Base-by-base conservation (phyloP, 1,140 invertebrate genomes). In the Conus ventricosus region DNA sequence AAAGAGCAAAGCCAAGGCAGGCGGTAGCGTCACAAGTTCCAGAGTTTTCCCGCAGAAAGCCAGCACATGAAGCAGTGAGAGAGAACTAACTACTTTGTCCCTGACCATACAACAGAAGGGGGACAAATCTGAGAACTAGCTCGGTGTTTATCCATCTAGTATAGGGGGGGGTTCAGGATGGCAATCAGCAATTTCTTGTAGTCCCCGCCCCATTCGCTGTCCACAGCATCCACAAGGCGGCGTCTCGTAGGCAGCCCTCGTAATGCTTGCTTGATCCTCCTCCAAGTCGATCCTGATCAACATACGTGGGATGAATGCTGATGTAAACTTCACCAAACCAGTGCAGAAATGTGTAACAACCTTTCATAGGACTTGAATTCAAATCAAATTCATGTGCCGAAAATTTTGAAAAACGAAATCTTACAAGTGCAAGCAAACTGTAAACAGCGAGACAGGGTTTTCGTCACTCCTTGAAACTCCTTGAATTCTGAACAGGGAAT, bases 161-260 rank as follows among this genome's bases (percentile, higher is more conserved):
- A 39, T 84, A 84, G 7, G 54, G 82, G 81, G 1, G 82, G 51
- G n/a, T 89, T 88, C 87, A 93, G 57, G 25, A 92, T 85, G 54
- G 91, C 88, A 76, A 92, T 57, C 10, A 94, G 90, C 85, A 94
- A 90, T 53, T 85, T 89, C 76, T 92, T 93, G 88, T 94, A 94
- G 85, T 94, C 94, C 39, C 94, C 94, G 55, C 92, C 86, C 87
- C 93, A 94, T 76, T 94, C 94, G 53, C 89, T 90, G 0, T 88
- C 89, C 17, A 94, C 87, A 17, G 88, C 90, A 13, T 93, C 92
- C 13, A 53, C 76, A 25, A 94, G 87, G 87, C 55, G 90, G 81
- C 60, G 87, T 91, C 57, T 91, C 93, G 89, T 93, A 93, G 85
- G 89, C 88, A 20, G 71, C 55, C 55, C 82, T 91, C 87, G 76